A percentile compares a stretch with the other conserved stretches of the same genome.
Evolutionary conservation across 92 coral and sea anemone genomes (phyloP).

Genomic region (Muricea muricata): DNA sequence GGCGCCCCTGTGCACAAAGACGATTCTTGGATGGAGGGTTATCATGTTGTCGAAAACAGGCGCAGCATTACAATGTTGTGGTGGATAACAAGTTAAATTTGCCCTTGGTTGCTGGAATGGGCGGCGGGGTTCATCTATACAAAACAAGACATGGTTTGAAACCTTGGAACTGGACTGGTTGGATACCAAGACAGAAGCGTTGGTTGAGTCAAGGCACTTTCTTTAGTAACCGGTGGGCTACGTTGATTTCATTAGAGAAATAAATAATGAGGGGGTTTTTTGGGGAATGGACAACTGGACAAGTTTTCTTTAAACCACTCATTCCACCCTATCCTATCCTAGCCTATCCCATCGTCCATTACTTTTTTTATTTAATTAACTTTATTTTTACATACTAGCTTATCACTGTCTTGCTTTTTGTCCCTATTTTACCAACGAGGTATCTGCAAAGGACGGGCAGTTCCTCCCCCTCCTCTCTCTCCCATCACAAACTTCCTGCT

Average conservation of each 20-base stretch:
- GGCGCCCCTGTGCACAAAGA: background rate
- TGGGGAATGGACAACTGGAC: no score
- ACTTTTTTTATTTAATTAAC: no score
- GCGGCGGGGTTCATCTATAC: slow-evolving; percentile 22
- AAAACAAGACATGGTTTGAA: background rate
- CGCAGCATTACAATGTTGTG: slow-evolving; percentile 11
- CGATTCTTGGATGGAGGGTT: slow-evolving; percentile 25
- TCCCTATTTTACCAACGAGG: no score
- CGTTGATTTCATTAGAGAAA: background rate
- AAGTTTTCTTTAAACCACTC: no score
- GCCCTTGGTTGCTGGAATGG: slow-evolving; percentile 37
- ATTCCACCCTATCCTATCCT: no score
- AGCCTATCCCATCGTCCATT: no score
- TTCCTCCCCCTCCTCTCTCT: no score
- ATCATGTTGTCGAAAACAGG: slow-evolving; percentile 35
- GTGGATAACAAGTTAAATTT: background rate
- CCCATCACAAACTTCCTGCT: no score
- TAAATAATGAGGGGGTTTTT: no score
- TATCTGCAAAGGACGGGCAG: no score
- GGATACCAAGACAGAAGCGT: slow-evolving; percentile 19
- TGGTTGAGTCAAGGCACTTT: slow-evolving; percentile 31
- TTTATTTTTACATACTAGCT: no score
- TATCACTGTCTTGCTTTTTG: no score
- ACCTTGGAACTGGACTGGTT: slow-evolving; percentile 44
- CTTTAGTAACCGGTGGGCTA: slow-evolving; percentile 25